Base-by-base conservation (phyloP, 2,888 invertebrate genomes). In the Sinohyriopsis cumingii region DNA sequence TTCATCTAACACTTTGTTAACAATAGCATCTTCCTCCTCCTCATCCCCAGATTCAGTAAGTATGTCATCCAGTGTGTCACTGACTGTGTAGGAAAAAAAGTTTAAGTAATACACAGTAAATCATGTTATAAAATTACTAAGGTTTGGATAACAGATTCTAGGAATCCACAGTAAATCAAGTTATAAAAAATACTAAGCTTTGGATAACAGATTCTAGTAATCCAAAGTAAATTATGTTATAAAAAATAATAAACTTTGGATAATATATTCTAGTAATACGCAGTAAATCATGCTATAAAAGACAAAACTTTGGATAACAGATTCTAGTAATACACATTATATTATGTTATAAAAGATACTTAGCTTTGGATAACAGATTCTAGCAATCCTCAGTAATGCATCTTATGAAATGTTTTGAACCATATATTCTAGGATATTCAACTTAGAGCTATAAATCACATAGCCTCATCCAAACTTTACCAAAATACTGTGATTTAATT, bases 1-100 rank as follows among this genome's bases (percentile, higher is more conserved):
- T 91, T 98, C 97, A 91, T 97, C 97, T n/a, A 97, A 92, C 59
- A 97, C 96, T 91, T 95, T 93, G 68, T 67, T 94, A n/a, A 97
- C 94, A 90, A 98, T 93, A 78, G 94, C 94, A 86, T 96, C 95
- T 84, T 94, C 93, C 90, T 97, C 96, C 80, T 95, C 94, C 89
- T 97, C 97, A 90, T 97, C 97, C 0, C 94, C 97, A 18, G 96
- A 96, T 84, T 95, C 96, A 57, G 93, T 93, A 83, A 97, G 91
- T 85, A 97, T 95, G 85, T 96, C 96, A 90, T 97, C 96, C 79
- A 97, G 91, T 0, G 96, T 95, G 71, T 97, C 97, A 91, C 95
- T 95, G 88, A 97, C 95, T 95, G 88, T 61, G 15, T 45, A 45
- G 15, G 15, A 45, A 45, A 45, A 45, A 45, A 22, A 28, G 9